Percentiles rank a stretch among this genome's conserved stretches.
These are phyloP conservation scores for Euglossa dilemma DNA, from an alignment of 1,140 invertebrate species.

Conservation along the genomic window DNA sequence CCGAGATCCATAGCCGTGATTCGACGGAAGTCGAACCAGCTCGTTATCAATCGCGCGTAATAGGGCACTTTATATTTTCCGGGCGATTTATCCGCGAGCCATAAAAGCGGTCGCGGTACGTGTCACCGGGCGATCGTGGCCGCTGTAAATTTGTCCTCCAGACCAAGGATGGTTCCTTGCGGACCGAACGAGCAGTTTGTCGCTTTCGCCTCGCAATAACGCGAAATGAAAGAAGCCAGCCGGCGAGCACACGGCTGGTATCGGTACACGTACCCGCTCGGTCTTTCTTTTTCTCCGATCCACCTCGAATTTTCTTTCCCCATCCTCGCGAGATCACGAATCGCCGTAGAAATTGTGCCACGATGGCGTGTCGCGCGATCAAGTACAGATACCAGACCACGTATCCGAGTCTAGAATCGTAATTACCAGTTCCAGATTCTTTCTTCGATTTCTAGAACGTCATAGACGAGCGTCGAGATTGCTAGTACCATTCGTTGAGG, in stretches of 20 bases:
- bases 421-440: neutral
- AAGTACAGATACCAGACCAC: neutral
- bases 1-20: neutral
- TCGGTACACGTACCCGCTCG: neutral
- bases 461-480: too few relatives aligned
- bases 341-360: neutral
- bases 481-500: too few relatives aligned
- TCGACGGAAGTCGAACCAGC: slow-evolving; percentile 15
- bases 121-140: slow-evolving; percentile 28
- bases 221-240: slow-evolving; percentile 40
- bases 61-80: slow-evolving; percentile 24
- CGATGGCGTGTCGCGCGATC: neutral
- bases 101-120: slow-evolving; percentile 18
- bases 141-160: slow-evolving; percentile 51
- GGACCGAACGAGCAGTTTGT: slow-evolving; percentile 6
- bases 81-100: slow-evolving; percentile 39
- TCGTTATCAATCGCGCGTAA: slow-evolving; percentile 19
- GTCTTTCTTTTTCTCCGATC: neutral
- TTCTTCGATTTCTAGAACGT: too few relatives aligned
- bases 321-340: neutral
- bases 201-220: slow-evolving; percentile 41
- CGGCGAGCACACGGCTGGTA: slow-evolving; percentile 1
- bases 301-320: neutral
- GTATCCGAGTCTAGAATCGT: neutral
- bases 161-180: neutral